Evolutionary conservation across 2,113 vertebrate genomes (phyloP).

Genomic region (Maylandia zebra): DNA sequence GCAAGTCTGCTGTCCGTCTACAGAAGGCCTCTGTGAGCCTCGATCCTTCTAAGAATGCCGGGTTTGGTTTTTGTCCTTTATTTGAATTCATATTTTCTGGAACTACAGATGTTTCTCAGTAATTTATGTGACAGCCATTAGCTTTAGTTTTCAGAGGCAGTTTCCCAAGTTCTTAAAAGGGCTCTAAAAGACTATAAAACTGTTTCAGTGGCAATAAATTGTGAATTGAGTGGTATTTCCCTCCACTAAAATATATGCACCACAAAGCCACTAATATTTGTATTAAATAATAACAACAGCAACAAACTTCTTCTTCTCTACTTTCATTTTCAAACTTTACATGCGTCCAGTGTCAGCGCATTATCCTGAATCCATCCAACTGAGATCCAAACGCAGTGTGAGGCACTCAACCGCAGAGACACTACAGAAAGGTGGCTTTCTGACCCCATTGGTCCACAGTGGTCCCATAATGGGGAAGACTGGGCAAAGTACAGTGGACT

Average conservation of each 20-base stretch:
- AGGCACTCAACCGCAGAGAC: not conserved
- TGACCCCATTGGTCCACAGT: constrained; percentile 5
- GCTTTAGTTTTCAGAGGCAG: not conserved
- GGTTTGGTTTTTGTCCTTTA: not conserved
- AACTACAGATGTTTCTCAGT: not conserved
- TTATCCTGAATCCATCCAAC: not conserved
- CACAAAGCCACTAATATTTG: not conserved
- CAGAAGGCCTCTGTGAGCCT: not conserved
- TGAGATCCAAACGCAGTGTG: not conserved
- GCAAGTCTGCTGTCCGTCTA: not conserved
- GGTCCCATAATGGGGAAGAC: constrained; percentile 76
- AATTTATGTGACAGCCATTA: not conserved
- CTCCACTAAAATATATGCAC: not conserved
- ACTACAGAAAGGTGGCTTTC: not conserved
- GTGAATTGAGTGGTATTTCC: not conserved
- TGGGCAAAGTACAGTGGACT: constrained; percentile 72
- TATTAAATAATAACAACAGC: not conserved
- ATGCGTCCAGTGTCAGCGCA: not conserved
- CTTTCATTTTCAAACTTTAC: not conserved
- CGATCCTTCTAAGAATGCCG: too few species aligned
- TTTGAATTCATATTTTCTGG: not conserved
- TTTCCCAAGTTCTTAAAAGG: not conserved
- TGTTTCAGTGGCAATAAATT: not conserved
- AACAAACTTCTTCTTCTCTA: not conserved
- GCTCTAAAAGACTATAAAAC: not conserved